Percentiles rank a stretch among this genome's conserved stretches.
Conservation (phyloP, 2,113 vertebrate species). For the Thunnus maccoyii region DNA sequence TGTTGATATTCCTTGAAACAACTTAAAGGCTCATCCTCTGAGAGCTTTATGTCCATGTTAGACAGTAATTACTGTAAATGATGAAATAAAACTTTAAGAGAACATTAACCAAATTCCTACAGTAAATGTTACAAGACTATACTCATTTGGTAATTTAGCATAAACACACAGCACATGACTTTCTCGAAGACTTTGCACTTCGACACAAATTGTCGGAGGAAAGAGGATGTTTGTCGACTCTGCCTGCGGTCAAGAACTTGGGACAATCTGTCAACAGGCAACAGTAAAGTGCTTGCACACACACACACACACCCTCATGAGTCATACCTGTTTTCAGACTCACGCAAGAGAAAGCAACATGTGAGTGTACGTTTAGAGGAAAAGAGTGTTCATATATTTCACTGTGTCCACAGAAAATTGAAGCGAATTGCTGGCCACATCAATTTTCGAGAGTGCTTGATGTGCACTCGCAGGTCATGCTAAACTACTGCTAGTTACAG, state of each 20-base stretch:
- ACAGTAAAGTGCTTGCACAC: neutral
- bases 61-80: too few relatives aligned
- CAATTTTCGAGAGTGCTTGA: neutral
- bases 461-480: neutral
- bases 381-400: neutral
- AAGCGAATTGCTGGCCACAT: neutral
- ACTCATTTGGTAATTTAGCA: neutral
- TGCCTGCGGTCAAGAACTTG: neutral
- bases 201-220: slow-evolving; percentile 5
- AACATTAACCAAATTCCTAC: neutral
- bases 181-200: neutral
- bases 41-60: neutral
- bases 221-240: slow-evolving; percentile 24
- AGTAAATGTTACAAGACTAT: neutral
- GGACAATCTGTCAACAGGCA: neutral
- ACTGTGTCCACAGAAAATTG: neutral
- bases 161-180: slow-evolving; percentile 1
- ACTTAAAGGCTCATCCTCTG: neutral
- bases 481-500: neutral
- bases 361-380: neutral
- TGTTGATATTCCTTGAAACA: neutral
- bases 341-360: neutral
- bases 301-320: slow-evolving; percentile 17
- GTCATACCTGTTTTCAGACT: slow-evolving; percentile 6
- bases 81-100: slow-evolving; percentile 1